Conservation (phyloP, 2,797 vertebrate species). For the Platyrinchus mystaceus region DNA sequence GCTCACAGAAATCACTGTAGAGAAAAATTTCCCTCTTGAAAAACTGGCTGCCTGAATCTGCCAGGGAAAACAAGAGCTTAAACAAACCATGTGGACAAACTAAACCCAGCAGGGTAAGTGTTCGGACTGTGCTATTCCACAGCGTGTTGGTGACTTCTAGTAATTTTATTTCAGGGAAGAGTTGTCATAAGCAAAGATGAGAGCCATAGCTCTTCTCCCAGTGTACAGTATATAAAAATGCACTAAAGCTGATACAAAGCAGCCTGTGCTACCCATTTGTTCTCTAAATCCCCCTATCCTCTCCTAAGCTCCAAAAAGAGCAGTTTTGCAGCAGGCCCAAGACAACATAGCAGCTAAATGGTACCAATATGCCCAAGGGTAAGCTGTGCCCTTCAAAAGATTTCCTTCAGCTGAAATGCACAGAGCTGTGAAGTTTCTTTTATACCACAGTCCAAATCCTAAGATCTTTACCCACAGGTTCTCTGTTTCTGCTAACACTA, state of each 20-base stretch:
- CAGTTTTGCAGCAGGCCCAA: background rate
- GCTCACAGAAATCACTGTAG: background rate
- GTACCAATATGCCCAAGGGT: background rate
- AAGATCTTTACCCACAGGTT: background rate
- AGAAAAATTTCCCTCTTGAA: background rate
- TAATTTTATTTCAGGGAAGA: background rate
- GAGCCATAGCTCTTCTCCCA: background rate
- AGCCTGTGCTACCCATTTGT: background rate
- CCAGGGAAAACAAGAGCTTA: background rate
- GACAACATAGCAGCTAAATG: background rate
- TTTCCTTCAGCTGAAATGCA: background rate
- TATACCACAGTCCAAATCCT: background rate
- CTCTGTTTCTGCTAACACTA: background rate
- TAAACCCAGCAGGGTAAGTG: background rate
- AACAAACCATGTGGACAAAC: background rate
- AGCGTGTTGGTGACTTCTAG: background rate
- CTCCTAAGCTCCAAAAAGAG: background rate
- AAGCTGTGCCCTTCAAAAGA: background rate
- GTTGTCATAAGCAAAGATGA: background rate
- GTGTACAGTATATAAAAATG: background rate
- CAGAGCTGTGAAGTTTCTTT: background rate
- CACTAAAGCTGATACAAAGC: background rate
- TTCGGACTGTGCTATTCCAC: background rate
- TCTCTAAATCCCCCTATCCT: background rate
- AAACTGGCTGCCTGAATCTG: background rate